Percentiles rank a stretch among this genome's conserved stretches.
Conservation (phyloP, 2,888 invertebrate species). For the Matsumyia berberina region DNA sequence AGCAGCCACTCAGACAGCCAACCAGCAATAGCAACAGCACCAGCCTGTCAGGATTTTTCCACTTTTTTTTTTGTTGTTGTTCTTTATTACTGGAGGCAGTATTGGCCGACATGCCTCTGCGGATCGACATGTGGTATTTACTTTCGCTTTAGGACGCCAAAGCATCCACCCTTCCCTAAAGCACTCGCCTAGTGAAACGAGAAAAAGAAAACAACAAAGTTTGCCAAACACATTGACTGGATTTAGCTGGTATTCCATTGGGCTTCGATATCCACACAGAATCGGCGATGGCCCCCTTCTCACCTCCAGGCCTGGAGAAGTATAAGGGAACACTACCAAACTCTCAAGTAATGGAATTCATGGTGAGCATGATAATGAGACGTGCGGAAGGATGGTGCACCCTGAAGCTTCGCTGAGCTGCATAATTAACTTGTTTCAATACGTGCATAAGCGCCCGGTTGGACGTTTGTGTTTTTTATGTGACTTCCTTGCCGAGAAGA, state of each 20-base stretch:
- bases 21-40: conserved; percentile 16
- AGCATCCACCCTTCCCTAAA: not conserved
- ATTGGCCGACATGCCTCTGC: not conserved
- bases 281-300: not conserved
- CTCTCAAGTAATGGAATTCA: conserved; percentile 63
- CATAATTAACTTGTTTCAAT: conserved; percentile 65
- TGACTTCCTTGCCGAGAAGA: conserved; percentile 12
- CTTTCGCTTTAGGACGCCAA: conserved; percentile 23
- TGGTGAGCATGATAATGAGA: conserved; percentile 63
- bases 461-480: conserved; percentile 10
- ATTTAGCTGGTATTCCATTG: conserved; percentile 4
- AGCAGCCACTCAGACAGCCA: conserved; percentile 19
- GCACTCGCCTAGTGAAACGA: conserved; percentile 1
- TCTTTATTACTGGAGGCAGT: not conserved
- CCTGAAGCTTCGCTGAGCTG: conserved; percentile 34
- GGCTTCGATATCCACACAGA: conserved; percentile 4
- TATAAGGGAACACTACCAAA: conserved; percentile 4
- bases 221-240: conserved; percentile 42
- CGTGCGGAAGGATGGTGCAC: conserved; percentile 37
- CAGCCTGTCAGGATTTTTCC: conserved; percentile 21
- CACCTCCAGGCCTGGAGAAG: not conserved
- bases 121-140: conserved; percentile 33
- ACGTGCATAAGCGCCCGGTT: conserved; percentile 18
- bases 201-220: conserved; percentile 53
- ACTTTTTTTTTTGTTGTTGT: not conserved